Percentiles rank a stretch among this genome's conserved stretches.
phyloP scores from a whole-genome alignment of 1,140 invertebrate genomes.

The Calephelis virginiensis region DNA sequence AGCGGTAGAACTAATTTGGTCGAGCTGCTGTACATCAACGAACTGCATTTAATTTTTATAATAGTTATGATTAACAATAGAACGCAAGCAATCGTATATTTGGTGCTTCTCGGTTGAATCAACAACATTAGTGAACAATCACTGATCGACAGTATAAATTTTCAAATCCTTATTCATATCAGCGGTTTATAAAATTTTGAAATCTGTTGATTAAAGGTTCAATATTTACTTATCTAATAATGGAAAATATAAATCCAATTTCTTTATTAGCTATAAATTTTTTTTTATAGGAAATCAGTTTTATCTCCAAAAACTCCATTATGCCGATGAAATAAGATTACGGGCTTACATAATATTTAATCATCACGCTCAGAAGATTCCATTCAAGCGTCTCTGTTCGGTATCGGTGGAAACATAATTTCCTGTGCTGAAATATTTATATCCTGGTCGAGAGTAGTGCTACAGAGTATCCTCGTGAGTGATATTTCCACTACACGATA shows the following conservation, averaged over 20 bases:
- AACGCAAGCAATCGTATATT: no score
- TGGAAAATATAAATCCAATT: not conserved
- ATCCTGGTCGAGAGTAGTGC: constrained; percentile 48
- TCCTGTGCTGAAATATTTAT: constrained; percentile 76
- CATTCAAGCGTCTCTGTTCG: constrained; percentile 49
- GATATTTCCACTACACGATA: constrained; percentile 25
- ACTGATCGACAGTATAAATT: no score
- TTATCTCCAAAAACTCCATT: constrained; percentile 15
- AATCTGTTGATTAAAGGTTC: no score
- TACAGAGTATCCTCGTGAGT: constrained; percentile 46
- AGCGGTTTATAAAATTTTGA: no score
- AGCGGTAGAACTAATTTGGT: no score
- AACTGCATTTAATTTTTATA: no score
- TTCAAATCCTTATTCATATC: no score
- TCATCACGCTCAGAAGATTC: constrained; percentile 29
- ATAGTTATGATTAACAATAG: no score
- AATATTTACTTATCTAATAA: no score
- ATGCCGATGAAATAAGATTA: constrained; percentile 10
- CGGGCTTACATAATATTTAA: constrained; percentile 16
- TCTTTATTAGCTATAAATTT: not conserved
- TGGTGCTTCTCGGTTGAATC: no score
- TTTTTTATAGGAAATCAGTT: constrained; percentile 8
- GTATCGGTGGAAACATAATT: constrained; percentile 70
- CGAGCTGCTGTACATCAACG: no score
- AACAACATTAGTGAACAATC: no score